Evolutionary conservation across 2,888 invertebrate species (phyloP), one percentile per base, ranked within the genome.

Genomic region (Geophilus truncorum): DNA sequence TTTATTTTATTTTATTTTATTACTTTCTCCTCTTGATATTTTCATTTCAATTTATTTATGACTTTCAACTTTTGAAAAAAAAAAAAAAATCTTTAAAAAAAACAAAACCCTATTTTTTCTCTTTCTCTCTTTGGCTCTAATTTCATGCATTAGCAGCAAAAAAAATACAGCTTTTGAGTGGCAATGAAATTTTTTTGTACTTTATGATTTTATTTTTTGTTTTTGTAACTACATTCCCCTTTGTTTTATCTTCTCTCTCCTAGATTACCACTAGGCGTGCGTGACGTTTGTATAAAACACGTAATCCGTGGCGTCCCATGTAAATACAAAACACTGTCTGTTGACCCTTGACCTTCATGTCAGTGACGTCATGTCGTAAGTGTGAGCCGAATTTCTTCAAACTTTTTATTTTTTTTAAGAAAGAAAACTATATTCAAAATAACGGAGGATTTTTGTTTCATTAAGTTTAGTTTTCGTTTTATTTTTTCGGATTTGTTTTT

Each of bases 311-410:
- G 77, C 82, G 82, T 82, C 81, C 70, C 81, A 80, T 81, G 40
- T 79, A 80, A 79, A 81, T 78, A 70, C 70, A 70, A 82, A 82
- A 81, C 80, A 81, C 82, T 82, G 81, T 82, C 82, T 82, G 75
- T 82, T 82, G 82, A 82, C 82, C 82, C 79, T 82, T 81, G 82
- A 82, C 82, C 82, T 82, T 77, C 82, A 81, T 81, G 80, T 81
- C 81, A 81, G 82, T 82, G 82, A 81, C 82, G 82, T 82, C 81
- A 80, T 82, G 82, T 82, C 82, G 82, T 82, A 82, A 82, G 82
- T 82, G 82, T 82, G 78, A 81, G 82, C 82, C 78, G 81, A 82
- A 80, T 82, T 81, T 81, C 81, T 82, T 82, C 70, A 70, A 79
- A 79, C 79, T 79, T 62, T 79, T 79, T 62, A 28, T 70, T 70